Percentiles rank a stretch among this genome's conserved stretches.
Conservation (phyloP, 2,888 invertebrate genomes). For the Serrognathus titanus region DNA sequence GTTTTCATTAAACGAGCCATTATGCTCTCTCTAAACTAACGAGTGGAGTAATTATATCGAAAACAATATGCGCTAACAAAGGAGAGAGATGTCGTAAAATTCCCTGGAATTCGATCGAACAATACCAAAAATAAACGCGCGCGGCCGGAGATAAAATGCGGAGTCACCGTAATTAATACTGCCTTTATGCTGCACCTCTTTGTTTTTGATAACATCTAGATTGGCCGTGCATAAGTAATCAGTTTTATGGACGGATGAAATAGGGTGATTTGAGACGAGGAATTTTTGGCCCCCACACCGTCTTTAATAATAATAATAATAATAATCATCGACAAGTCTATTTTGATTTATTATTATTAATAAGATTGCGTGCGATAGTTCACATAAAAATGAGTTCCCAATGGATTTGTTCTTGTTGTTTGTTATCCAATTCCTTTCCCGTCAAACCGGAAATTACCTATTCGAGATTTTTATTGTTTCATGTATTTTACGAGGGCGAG, state of each 20-base stretch:
- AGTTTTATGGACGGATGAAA: constrained; percentile 7
- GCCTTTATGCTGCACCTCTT: constrained; percentile 32
- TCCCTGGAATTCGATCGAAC: not conserved
- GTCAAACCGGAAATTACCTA: no score
- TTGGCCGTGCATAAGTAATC: constrained; percentile 24
- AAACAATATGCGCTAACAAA: constrained; percentile 2
- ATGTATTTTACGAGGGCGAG: no score
- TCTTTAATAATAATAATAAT: no score
- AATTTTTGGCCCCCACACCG: not conserved
- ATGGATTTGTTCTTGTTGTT: no score
- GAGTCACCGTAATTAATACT: constrained; percentile 34
- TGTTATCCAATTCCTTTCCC: no score
- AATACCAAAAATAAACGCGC: constrained; percentile 7
- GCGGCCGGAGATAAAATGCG: constrained; percentile 21
- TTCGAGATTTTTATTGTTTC: no score
- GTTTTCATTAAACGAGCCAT: no score
- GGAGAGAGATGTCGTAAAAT: not conserved
- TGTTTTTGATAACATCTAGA: constrained; percentile 32
- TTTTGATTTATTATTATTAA: no score
- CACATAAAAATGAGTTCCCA: no score
- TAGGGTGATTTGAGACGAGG: not conserved
- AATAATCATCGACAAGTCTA: no score
- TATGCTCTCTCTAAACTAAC: not conserved
- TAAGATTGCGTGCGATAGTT: no score
- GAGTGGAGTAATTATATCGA: constrained; percentile 1